A percentile compares a stretch with the other conserved stretches of the same genome.
Evolutionary conservation across 2,888 invertebrate species (phyloP).

Genomic region (Eledone cirrhosa): DNA sequence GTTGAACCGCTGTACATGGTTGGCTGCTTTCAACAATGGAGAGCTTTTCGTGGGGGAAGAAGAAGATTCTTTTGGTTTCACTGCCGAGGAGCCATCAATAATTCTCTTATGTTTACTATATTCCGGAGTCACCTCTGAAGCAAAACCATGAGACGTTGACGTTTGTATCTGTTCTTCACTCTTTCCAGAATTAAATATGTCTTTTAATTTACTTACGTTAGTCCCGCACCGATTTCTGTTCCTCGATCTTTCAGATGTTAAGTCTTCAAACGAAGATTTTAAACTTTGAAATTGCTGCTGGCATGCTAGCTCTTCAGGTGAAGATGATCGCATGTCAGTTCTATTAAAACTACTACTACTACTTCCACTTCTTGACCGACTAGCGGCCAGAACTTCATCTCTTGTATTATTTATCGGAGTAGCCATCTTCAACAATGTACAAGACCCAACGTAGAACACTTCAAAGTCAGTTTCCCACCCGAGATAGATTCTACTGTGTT

Average conservation of each 20-base stretch:
- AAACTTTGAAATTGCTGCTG: slow-evolving; percentile 27
- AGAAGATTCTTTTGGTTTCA: background rate
- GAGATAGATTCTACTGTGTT: background rate
- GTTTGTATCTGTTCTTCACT: slow-evolving; percentile 32
- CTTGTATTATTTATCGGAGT: slow-evolving; percentile 33
- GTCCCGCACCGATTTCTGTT: slow-evolving; percentile 40
- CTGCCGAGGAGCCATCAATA: slow-evolving; percentile 33
- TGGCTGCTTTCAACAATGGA: slow-evolving; percentile 47
- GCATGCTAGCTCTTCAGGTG: slow-evolving; percentile 32
- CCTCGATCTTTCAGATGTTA: slow-evolving; percentile 25
- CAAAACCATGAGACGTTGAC: slow-evolving; percentile 26
- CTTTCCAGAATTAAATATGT: slow-evolving; percentile 51
- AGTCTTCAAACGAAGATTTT: slow-evolving; percentile 29
- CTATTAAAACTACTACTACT: slow-evolving; percentile 32
- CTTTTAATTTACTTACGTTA: slow-evolving; percentile 59
- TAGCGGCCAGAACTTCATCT: slow-evolving; percentile 43
- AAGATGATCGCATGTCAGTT: slow-evolving; percentile 35
- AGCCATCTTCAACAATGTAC: too few species aligned
- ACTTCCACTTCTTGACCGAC: slow-evolving; percentile 49
- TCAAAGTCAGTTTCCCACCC: background rate
- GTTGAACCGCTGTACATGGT: slow-evolving; percentile 63
- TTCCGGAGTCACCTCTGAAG: slow-evolving; percentile 43
- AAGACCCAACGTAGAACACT: background rate
- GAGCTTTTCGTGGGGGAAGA: slow-evolving; percentile 25
- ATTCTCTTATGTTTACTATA: slow-evolving; percentile 39